Base-by-base conservation (phyloP, 2,888 invertebrate genomes). In the Epinotia bilunana region DNA sequence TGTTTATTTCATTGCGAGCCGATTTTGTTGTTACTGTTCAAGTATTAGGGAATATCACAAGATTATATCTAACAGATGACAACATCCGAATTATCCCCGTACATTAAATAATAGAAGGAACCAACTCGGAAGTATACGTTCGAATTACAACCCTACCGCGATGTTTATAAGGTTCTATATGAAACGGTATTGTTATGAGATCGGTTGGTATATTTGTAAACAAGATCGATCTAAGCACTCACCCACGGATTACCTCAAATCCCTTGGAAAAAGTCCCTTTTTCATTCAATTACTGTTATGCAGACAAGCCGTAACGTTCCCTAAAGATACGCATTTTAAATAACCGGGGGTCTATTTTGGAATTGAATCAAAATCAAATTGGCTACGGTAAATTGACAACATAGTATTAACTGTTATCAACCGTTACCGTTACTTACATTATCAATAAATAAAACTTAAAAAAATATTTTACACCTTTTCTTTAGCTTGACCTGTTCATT, bases 221-320 rank as follows among this genome's bases (percentile, higher is more conserved):
- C 23, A 69, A 46, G 43, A 69, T 69, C 69, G 69, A 69, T 69
- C 46, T 58, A 11, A 60, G 60, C n/a, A 60, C 58, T 69, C 58
- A 46, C 0, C 43, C 28, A 20, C 23, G 69, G 58, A 69, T 69
- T 69, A 46, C 23, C 28, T 23, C 23, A 60, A 58, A 46, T 69
- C 69, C 69, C 69, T 69, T 69, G 46, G 58, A 69, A 60, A 28
- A 60, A 11, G 69, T n/a, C 69, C 69, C 46, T 69, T 60, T 60
- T 69, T 69, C 43, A 69, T 69, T 69, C 69, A 69, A 69, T 69
- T 69, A 69, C 69, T 46, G 43, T 46, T 69, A 46, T 69, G 69
- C 69, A 60, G 69, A 69, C 43, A 46, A 60, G 69, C 69, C 46
- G 39, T 57, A 13, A 16, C 39, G n/a, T 65, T 33, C 28, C n/a